phyloP scores from a whole-genome alignment of 2,888 invertebrate species.

The Brenthis daphne region DNA sequence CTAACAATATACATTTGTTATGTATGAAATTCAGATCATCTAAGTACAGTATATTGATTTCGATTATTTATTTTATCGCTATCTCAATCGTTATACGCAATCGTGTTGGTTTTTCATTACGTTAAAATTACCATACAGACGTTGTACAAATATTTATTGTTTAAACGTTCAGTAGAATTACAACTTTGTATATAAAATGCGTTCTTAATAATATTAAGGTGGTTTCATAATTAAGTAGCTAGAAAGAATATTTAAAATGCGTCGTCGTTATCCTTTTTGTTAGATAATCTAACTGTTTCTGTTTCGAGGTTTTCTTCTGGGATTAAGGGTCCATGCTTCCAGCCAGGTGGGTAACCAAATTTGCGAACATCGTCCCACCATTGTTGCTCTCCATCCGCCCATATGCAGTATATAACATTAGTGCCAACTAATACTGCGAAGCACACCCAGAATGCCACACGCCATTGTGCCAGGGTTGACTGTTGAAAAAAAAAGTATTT shows the following conservation, averaged over 20 bases:
- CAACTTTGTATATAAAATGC: slow-evolving; percentile 18
- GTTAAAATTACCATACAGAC: background rate
- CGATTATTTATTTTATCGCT: background rate
- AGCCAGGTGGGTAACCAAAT: slow-evolving; percentile 68
- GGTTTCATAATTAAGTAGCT: background rate
- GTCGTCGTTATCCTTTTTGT: slow-evolving; percentile 37
- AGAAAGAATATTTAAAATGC: background rate
- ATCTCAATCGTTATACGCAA: slow-evolving; percentile 1
- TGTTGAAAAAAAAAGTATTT: slow-evolving; percentile 44
- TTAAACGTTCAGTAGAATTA: background rate
- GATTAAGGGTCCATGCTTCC: slow-evolving; percentile 66
- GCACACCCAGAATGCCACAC: slow-evolving; percentile 87
- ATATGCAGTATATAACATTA: slow-evolving; percentile 84
- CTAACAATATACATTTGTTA: background rate
- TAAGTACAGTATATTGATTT: background rate
- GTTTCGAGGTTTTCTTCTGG: slow-evolving; percentile 52
- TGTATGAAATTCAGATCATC: background rate
- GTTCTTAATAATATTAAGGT: background rate
- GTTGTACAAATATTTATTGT: background rate
- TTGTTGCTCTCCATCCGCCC: slow-evolving; percentile 87
- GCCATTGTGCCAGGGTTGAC: slow-evolving; percentile 75
- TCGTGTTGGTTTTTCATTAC: background rate
- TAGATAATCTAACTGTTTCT: slow-evolving; percentile 56
- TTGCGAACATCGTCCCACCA: slow-evolving; percentile 86
- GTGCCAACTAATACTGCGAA: slow-evolving; percentile 84